Conservation (phyloP, 2,888 invertebrate species). For the Xiphydria camelus region DNA sequence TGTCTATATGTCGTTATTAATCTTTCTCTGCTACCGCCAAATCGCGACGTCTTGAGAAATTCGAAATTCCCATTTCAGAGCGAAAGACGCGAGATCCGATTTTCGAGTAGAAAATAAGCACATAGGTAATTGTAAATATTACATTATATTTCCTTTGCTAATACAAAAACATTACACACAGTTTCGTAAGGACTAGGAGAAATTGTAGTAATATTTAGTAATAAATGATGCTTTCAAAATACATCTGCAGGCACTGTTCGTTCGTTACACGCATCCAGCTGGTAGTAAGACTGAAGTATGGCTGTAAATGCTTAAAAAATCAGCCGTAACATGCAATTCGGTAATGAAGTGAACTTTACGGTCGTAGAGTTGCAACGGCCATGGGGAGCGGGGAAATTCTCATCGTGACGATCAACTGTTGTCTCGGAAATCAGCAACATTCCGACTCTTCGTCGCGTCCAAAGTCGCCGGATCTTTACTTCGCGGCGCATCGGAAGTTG, state of each 20-base stretch:
- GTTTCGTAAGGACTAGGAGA: constrained; percentile 44
- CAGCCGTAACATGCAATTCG: constrained; percentile 5
- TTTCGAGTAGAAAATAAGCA: too few relatives aligned
- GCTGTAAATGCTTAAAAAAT: constrained; percentile 6
- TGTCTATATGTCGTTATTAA: too few relatives aligned
- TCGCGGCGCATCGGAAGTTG: background rate
- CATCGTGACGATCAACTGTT: constrained; percentile 2
- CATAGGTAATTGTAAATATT: constrained; percentile 47
- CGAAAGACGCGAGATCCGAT: too few relatives aligned
- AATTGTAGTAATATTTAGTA: constrained; percentile 38
- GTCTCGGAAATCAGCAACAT: background rate
- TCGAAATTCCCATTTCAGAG: too few relatives aligned
- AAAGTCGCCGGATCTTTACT: background rate
- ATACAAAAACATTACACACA: constrained; percentile 53
- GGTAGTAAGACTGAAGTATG: constrained; percentile 1
- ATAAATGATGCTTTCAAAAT: constrained; percentile 33
- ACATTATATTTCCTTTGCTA: constrained; percentile 49
- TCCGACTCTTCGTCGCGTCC: background rate
- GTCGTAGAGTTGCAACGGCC: background rate
- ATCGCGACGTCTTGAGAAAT: too few relatives aligned
- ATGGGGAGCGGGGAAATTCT: too few relatives aligned
- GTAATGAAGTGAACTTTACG: background rate
- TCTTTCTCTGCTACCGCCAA: too few relatives aligned
- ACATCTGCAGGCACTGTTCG: constrained; percentile 29
- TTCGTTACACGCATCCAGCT: constrained; percentile 7